Evolutionary conservation across 1,140 invertebrate species (phyloP).

Genomic region (Himalopsyche phryganea): DNA sequence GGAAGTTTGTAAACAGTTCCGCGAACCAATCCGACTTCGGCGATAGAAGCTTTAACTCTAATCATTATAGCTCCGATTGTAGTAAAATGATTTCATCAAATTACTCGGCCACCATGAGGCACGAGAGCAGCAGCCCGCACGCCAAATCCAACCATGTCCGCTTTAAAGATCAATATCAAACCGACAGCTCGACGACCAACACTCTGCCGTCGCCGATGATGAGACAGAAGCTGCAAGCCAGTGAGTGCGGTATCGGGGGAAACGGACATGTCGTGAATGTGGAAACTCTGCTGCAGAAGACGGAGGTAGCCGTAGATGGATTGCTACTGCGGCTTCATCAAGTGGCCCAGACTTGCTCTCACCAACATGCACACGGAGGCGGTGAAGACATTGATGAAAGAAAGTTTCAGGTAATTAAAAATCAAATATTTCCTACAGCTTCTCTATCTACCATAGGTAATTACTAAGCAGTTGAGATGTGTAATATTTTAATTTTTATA

Average conservation of each 20-base stretch:
- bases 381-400: conserved; percentile 67
- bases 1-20: conserved; percentile 38
- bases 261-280: conserved; percentile 56
- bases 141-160: conserved; percentile 46
- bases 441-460: too few species aligned
- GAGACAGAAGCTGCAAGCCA: conserved; percentile 45
- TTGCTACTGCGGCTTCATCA: conserved; percentile 64
- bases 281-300: conserved; percentile 61
- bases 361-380: conserved; percentile 65
- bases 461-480: too few species aligned
- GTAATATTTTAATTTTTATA: neutral
- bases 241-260: conserved; percentile 43
- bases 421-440: neutral
- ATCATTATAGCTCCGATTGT: conserved; percentile 20
- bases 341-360: conserved; percentile 63
- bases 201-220: conserved; percentile 43
- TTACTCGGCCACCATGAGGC: conserved; percentile 34
- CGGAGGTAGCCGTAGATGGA: conserved; percentile 62
- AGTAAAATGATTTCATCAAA: conserved; percentile 11
- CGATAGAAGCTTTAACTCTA: conserved; percentile 18
- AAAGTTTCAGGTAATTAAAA: conserved; percentile 60
- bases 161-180: conserved; percentile 50
- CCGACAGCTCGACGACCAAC: conserved; percentile 45
- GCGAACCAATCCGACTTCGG: conserved; percentile 18
- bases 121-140: conserved; percentile 41